Evolutionary conservation across 2,888 invertebrate species (phyloP), one percentile per base, ranked within the genome.

Genomic region (Amitus sp.): DNA sequence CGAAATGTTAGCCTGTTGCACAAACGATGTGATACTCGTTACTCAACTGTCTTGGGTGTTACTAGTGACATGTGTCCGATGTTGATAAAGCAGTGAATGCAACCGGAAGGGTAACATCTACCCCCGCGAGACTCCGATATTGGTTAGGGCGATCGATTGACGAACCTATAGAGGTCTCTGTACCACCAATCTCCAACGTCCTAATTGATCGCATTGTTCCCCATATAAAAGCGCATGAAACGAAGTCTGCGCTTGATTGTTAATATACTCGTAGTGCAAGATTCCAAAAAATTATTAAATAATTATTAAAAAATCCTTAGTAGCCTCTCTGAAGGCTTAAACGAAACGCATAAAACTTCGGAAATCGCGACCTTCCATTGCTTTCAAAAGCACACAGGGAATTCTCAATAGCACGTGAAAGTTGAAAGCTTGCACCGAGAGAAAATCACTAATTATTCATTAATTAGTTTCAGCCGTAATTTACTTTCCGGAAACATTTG

Each of bases 121-220:
- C 10, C 28, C 46, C 46, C 46, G 27, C 30, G 46, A n/a, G 27
- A 17, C 46, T 10, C 17, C 9, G 7, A 45, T 27, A 23, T 27
- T 30, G 23, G 30, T 27, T 5, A 42, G 27, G 27, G 2, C 46
- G 27, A 46, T 46, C 46, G 30, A 46, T 46, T 30, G 13, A 30
- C 46, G 30, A 46, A 30, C 15, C 46, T 30, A 46, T 23, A 46
- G 46, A 27, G 17, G 46, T 46, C 46, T 46, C 46, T 46, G 46
- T 23, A 30, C 27, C 46, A 27, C 27, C 46, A 46, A 46, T 46
- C n/a, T n/a, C n/a, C 28, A 46, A 46, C 46, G 46, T 30, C 28
- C 46, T 46, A 46, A 46, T 46, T 46, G 46, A 30, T 46, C 46
- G 13, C 30, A 46, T 46, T 46, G 46, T 46, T 46, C 28, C 27